Evolutionary conservation across 2,797 vertebrate genomes (phyloP).

Genomic region (Caiman crocodilus): DNA sequence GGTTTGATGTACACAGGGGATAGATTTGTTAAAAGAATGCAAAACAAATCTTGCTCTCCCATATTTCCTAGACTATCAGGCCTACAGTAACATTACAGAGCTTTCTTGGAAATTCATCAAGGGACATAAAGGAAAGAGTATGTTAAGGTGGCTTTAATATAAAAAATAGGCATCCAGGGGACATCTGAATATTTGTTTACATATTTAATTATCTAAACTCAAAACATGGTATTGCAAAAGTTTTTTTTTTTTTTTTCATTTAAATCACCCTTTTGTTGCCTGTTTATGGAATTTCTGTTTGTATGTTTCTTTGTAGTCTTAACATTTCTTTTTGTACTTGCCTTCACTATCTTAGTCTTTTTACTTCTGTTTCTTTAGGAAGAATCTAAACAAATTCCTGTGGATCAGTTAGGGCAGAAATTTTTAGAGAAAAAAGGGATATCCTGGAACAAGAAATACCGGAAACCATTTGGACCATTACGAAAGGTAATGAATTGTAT

Average conservation of each 20-base stretch:
- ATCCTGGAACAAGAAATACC: conserved; percentile 95
- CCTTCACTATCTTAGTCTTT: not conserved
- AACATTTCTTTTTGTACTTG: not conserved
- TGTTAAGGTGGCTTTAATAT: not conserved
- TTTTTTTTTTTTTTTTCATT: not conserved
- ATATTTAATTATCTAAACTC: not conserved
- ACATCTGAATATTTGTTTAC: not conserved
- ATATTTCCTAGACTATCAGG: no score
- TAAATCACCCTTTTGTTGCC: no score
- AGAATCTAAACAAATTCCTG: conserved; percentile 75
- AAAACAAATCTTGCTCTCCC: not conserved
- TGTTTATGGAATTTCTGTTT: not conserved
- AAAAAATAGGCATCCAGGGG: not conserved
- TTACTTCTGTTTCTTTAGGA: conserved; percentile 68
- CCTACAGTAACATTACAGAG: not conserved
- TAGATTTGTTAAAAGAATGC: not conserved
- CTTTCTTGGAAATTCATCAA: not conserved
- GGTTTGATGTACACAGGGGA: not conserved
- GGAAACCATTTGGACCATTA: conserved; percentile 89
- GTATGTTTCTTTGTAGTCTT: not conserved
- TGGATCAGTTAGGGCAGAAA: conserved; percentile 94
- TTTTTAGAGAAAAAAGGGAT: conserved; percentile 88
- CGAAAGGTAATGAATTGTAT: conserved; percentile 85
- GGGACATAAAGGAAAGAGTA: not conserved
- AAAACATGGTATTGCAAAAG: not conserved